Evolutionary conservation across 2,113 vertebrate species (phyloP), one percentile per base, ranked within the genome.

Genomic region (Syrmaticus mikado): DNA sequence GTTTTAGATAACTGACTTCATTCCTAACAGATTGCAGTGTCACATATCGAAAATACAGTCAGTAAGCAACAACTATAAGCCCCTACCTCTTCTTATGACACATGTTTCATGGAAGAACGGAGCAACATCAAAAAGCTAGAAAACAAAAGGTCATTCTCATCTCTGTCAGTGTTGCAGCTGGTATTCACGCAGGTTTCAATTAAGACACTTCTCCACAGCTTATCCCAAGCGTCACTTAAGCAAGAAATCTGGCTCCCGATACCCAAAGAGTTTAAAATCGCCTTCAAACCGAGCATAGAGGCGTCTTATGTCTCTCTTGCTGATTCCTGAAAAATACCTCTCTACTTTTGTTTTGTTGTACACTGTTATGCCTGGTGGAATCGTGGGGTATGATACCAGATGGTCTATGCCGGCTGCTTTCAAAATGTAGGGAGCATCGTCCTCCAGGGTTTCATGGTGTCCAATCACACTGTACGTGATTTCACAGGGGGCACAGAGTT

Each of bases 311-410:
- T 99, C 99, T 43, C 99, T 98, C 89, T 98, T 98, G 97, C 98
- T 98, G 95, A 99, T 97, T 75, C 98, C 98, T 8, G 98, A 98
- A 93, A 99, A 99, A 96, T 99, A 99, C 13, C 46, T 95, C 87
- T 99, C 98, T 89, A 99, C 98, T 97, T 99, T 99, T 94, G 98
- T 98, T 92, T 94, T 98, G 97, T 99, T 99, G 95, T 99, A 99
- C 68, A 89, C 94, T 0, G 99, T 99, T 92, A 99, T 99, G 77
- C 99, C 99, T 0, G 98, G 98, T 3, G 99, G 99, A 60, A 99
- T 99, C 28, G 97, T 97, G 1, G 99, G 99, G 96, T 99, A 99
- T 0, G 98, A 98, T 18, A 99, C 99, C 90, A 99, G 97, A 45
- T 96, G 97, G 38, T 98, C 97, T 48, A 99, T 99, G 90, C 98